Conservation (phyloP, 2,113 vertebrate genomes). For the Phocoena phocoena region DNA sequence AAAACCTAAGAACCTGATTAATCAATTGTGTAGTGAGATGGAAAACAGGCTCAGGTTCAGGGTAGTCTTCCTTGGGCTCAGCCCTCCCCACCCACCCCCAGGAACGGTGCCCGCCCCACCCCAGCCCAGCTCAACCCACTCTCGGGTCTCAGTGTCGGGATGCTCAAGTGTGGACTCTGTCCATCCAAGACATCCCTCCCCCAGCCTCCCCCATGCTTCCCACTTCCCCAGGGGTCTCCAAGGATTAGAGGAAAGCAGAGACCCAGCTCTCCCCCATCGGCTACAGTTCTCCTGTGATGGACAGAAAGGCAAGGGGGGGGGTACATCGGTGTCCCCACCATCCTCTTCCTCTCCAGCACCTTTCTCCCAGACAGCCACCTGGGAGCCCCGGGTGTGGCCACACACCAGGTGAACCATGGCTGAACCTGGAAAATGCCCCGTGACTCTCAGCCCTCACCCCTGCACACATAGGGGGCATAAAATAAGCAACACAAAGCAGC, state of each 20-base stretch:
- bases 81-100: background rate
- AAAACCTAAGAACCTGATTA: slow-evolving; percentile 62
- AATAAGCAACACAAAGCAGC: background rate
- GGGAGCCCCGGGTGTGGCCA: accelerated
- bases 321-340: accelerated
- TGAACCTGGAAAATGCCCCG: background rate
- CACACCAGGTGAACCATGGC: accelerated
- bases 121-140: no score
- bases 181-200: no score
- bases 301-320: background rate
- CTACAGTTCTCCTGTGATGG: background rate
- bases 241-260: background rate
- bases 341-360: background rate
- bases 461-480: no score
- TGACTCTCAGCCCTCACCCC: background rate
- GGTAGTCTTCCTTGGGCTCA: accelerated
- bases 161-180: background rate
- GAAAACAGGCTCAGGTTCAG: background rate
- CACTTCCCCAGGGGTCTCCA: background rate
- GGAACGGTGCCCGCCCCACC: accelerated
- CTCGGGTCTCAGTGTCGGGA: accelerated
- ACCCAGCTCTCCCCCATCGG: accelerated
- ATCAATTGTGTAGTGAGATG: slow-evolving; percentile 5
- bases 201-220: accelerated
- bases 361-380: background rate